Conservation (phyloP, 1,140 invertebrate genomes). For the Heliothis virescens region DNA sequence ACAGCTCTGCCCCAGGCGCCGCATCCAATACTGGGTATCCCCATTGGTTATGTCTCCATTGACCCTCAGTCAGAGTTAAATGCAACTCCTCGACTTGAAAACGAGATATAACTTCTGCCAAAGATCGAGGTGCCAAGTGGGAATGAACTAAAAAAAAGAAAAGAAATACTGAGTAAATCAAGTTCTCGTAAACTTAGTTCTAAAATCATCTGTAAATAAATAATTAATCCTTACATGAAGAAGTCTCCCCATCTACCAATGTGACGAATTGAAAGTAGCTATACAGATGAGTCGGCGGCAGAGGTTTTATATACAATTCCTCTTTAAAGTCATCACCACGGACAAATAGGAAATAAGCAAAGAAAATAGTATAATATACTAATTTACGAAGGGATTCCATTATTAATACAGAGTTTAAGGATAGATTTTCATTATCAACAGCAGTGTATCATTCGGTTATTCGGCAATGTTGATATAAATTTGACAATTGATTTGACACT, state of each 20-base stretch:
- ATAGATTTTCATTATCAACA: slow-evolving; percentile 24
- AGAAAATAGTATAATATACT: slow-evolving; percentile 38
- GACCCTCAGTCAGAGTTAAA: slow-evolving; percentile 95
- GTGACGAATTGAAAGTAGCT: slow-evolving; percentile 95
- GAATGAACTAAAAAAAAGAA: slow-evolving; percentile 93
- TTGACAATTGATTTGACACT: too few relatives aligned
- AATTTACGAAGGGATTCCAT: slow-evolving; percentile 28
- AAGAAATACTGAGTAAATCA: slow-evolving; percentile 43
- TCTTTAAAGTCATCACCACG: slow-evolving; percentile 91
- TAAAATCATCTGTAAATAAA: neutral
- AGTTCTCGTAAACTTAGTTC: too few relatives aligned
- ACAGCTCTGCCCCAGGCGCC: slow-evolving; percentile 96
- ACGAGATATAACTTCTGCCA: slow-evolving; percentile 95
- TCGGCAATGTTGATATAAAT: too few relatives aligned
- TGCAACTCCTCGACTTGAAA: slow-evolving; percentile 96
- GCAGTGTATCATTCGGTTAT: too few relatives aligned
- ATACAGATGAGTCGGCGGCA: slow-evolving; percentile 92
- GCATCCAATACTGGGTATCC: slow-evolving; percentile 95
- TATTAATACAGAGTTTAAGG: neutral
- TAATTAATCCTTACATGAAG: slow-evolving; percentile 71
- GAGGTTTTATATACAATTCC: slow-evolving; percentile 93
- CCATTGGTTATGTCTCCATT: slow-evolving; percentile 97
- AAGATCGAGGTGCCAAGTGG: slow-evolving; percentile 94
- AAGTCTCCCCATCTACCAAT: slow-evolving; percentile 87
- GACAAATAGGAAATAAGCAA: slow-evolving; percentile 50